Evolutionary conservation across 2,888 invertebrate species (phyloP).

Genomic region (Epinotia ramella): DNA sequence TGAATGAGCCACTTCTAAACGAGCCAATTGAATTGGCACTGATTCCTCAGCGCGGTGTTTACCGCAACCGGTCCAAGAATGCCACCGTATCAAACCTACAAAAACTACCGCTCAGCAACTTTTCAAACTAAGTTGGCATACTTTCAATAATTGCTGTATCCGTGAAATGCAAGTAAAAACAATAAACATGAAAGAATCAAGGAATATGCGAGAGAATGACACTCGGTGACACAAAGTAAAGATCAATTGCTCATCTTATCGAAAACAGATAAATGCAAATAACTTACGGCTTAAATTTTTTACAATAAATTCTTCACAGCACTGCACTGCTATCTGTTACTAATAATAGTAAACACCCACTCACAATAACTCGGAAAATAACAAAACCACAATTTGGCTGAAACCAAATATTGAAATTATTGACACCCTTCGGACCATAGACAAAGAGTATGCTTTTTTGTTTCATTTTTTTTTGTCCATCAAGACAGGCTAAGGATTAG

Average conservation of each 20-base stretch:
- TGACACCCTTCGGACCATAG: constrained; percentile 66
- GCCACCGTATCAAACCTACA: constrained; percentile 47
- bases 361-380: constrained; percentile 51
- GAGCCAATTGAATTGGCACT: constrained; percentile 59
- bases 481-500: background rate
- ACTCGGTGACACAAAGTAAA: constrained; percentile 33
- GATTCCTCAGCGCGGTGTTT: constrained; percentile 54
- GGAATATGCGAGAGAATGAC: constrained; percentile 36
- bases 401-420: constrained; percentile 61
- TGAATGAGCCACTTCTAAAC: constrained; percentile 49
- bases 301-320: constrained; percentile 1
- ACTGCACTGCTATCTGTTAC: constrained; percentile 16
- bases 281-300: constrained; percentile 26
- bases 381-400: constrained; percentile 49
- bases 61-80: constrained; percentile 59
- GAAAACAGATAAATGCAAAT: background rate
- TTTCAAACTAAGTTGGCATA: background rate
- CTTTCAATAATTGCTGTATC: constrained; percentile 4
- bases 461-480: constrained; percentile 10
- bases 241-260: constrained; percentile 37
- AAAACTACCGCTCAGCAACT: constrained; percentile 19
- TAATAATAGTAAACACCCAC: constrained; percentile 18
- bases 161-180: constrained; percentile 36
- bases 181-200: constrained; percentile 29
- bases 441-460: constrained; percentile 52